These are phyloP conservation scores for Silurus meridionalis DNA, from an alignment of 2,113 vertebrate species.

Conservation along the genomic window DNA sequence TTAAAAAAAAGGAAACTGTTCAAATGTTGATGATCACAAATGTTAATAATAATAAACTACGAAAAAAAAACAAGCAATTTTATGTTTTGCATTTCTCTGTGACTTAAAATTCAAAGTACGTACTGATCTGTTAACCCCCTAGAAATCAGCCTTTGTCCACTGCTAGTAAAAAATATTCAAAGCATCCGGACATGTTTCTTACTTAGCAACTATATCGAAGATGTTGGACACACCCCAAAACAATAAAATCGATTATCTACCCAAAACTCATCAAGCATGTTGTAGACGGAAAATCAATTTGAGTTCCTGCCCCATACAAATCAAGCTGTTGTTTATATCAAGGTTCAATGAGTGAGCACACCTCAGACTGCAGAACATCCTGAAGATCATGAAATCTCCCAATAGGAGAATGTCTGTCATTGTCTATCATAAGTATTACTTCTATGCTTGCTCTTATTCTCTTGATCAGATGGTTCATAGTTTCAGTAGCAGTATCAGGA, in stretches of 20 bases:
- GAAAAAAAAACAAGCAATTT: too few species aligned
- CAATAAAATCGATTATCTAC: conserved; percentile 19
- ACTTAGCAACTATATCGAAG: background rate
- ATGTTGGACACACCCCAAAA: conserved; percentile 8
- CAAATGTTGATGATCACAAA: too few species aligned
- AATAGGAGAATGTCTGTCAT: background rate
- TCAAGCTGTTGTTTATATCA: conserved; percentile 35
- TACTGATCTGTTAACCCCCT: too few species aligned
- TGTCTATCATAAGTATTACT: background rate
- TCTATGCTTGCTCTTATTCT: background rate
- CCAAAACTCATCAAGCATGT: conserved; percentile 29
- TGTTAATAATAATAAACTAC: too few species aligned
- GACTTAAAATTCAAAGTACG: too few species aligned
- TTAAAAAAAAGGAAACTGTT: too few species aligned
- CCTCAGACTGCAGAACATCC: conserved; percentile 7
- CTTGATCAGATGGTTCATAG: background rate
- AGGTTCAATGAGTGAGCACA: conserved; percentile 1
- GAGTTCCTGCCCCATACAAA: conserved; percentile 39
- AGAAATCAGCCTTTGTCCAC: background rate
- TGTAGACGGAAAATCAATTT: conserved; percentile 53
- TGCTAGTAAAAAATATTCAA: background rate
- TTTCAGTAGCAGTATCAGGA: background rate
- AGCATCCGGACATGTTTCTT: background rate
- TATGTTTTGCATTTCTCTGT: too few species aligned
- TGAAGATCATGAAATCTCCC: background rate